Base-by-base conservation (phyloP, 2,888 invertebrate genomes). In the Cheilosia impressa region DNA sequence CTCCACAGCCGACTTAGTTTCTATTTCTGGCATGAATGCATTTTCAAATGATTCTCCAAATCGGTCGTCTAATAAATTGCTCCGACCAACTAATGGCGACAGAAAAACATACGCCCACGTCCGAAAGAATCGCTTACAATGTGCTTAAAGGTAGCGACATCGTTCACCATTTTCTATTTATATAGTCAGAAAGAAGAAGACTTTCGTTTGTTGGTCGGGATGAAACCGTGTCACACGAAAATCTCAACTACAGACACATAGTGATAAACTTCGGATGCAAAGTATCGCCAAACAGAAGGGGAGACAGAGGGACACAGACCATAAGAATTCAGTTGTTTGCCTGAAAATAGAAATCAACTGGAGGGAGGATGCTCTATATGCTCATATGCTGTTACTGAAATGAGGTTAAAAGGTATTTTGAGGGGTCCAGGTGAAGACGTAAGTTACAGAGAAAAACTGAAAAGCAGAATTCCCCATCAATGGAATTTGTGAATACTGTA, bases 21-120 rank as follows among this genome's bases (percentile, higher is more conserved):
- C 85, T 85, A 85, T 85, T 85, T 85, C 85, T 60, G 58, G 85
- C 81, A 85, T 85, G 85, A 85, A 85, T 85, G 85, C 85, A 77
- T 80, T 77, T 80, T 76, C 75, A 80, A 85, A 80, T 76, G 84
- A 55, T 85, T 80, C 80, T 62, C 57, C 57, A 81, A 81, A 77
- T 85, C 76, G 72, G 81, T 68, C 62, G 63, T 76, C 68, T 66
- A 66, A 71, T 80, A 85, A 80, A 72, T 85, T 68, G 72, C 52
- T 22, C 38, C 58, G 15, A 13, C 60, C 66, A 66, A 52, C 45
- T 38, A 22, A 68, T 22, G 31, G 10, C 34, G 55, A 55, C 53
- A 62, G 10, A 71, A 71, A 58, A 57, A 47, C 19, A 15, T 2
- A 75, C 65, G 47, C 73, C 73, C 45, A 77, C 65, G 38, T n/a